Conservation (phyloP, 2,888 invertebrate species). For the Crocallis elinguaria region DNA sequence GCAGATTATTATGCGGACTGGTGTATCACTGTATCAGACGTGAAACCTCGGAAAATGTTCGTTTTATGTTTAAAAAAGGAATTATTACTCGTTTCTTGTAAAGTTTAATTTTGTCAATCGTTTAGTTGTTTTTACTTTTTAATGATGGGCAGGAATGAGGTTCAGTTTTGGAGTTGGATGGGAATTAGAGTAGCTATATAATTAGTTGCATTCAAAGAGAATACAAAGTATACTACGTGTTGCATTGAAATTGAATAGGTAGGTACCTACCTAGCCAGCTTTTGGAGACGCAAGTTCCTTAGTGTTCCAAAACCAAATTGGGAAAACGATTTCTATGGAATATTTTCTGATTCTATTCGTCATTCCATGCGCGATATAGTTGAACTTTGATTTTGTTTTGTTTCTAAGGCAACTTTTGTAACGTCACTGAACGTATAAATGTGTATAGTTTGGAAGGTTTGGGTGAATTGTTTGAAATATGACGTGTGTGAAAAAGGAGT, state of each 20-base stretch:
- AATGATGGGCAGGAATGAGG: conserved; percentile 17
- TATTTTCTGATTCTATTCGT: too few species aligned
- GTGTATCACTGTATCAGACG: conserved; percentile 48
- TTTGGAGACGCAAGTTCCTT: too few species aligned
- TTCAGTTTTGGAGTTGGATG: conserved; percentile 13
- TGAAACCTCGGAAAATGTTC: conserved; percentile 58
- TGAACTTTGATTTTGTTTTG: too few species aligned
- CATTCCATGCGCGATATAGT: too few species aligned
- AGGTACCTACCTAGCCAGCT: too few species aligned
- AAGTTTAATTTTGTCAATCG: conserved; percentile 39
- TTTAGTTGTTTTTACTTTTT: conserved; percentile 22
- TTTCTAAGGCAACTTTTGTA: too few species aligned
- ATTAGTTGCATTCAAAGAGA: conserved; percentile 14
- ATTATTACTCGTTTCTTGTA: conserved; percentile 39
- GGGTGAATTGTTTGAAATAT: too few species aligned
- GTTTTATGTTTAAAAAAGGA: conserved; percentile 47
- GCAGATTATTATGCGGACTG: conserved; percentile 53
- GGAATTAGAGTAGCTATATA: conserved; percentile 13
- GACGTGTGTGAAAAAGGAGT: too few species aligned
- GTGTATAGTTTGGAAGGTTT: too few species aligned
- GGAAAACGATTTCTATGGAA: too few species aligned
- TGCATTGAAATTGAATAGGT: background rate
- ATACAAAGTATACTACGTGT: background rate
- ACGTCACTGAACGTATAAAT: too few species aligned
- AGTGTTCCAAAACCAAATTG: too few species aligned